Evolutionary conservation across 2,888 invertebrate species (phyloP).

Genomic region (Smittia aterrima): DNA sequence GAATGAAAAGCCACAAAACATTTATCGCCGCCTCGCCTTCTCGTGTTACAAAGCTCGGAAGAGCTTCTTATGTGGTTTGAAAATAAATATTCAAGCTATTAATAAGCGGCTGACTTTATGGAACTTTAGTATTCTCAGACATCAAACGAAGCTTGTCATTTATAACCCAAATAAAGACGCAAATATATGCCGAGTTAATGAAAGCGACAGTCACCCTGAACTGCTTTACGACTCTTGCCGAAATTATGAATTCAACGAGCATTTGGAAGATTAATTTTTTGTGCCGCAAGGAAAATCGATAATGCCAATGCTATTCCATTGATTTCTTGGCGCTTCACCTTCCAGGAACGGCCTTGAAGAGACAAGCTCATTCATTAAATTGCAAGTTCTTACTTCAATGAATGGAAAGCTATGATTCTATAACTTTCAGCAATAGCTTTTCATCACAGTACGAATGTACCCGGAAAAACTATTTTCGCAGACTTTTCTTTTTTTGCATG

Average conservation of each 20-base stretch:
- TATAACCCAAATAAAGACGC: not conserved
- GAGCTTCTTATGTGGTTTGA: too few species aligned
- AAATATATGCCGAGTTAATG: not conserved
- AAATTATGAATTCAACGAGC: constrained; percentile 26
- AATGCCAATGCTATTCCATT: constrained; percentile 19
- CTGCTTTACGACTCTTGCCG: not conserved
- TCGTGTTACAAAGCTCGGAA: too few species aligned
- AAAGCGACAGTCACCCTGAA: constrained; percentile 16
- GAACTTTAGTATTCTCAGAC: not conserved
- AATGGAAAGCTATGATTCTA: too few species aligned
- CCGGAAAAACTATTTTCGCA: too few species aligned
- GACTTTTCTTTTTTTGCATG: not conserved
- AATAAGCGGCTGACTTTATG: not conserved
- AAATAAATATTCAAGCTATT: too few species aligned
- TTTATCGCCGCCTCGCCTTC: too few species aligned
- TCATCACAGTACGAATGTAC: too few species aligned
- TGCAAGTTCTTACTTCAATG: not conserved
- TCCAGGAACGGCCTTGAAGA: not conserved
- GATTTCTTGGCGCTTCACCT: not conserved
- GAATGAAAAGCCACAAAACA: not conserved
- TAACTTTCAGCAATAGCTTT: too few species aligned
- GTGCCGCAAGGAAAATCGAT: constrained; percentile 28
- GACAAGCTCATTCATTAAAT: not conserved
- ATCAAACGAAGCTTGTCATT: not conserved
- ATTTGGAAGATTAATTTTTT: constrained; percentile 1